These are phyloP conservation scores for Meganola albula DNA, from an alignment of 2,888 invertebrate genomes.

Conservation along the genomic window DNA sequence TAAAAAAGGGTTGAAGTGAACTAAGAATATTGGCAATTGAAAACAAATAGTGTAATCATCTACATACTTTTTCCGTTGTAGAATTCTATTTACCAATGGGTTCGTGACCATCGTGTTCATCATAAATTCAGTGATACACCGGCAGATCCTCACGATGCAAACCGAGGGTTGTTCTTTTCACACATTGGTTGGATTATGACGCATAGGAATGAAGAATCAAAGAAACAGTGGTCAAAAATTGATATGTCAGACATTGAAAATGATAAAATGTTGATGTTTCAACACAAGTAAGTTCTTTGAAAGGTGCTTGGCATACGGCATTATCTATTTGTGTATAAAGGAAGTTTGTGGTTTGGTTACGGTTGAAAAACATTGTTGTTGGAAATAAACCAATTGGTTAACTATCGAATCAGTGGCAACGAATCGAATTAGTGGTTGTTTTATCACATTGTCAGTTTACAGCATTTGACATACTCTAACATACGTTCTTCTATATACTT, in stretches of 20 bases:
- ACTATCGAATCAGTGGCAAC: too few relatives aligned
- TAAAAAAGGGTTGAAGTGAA: too few relatives aligned
- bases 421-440: too few relatives aligned
- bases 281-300: conserved; percentile 12
- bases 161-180: conserved; percentile 87
- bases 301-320: too few relatives aligned
- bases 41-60: background rate
- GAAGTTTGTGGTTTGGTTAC: too few relatives aligned
- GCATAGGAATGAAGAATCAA: conserved; percentile 85
- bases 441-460: too few relatives aligned
- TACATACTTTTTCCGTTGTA: conserved; percentile 6
- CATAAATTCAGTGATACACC: conserved; percentile 84
- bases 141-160: conserved; percentile 86
- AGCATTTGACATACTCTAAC: too few relatives aligned
- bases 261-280: conserved; percentile 15
- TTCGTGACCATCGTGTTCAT: conserved; percentile 79
- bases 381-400: too few relatives aligned
- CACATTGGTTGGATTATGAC: conserved; percentile 88
- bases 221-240: conserved; percentile 80
- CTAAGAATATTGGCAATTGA: background rate
- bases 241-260: conserved; percentile 79
- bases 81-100: conserved; percentile 54
- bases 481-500: too few relatives aligned
- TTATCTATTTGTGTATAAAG: too few relatives aligned
- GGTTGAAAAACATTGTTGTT: too few relatives aligned